These are phyloP conservation scores for Heliconius nattereri DNA, from an alignment of 1,140 invertebrate genomes.

Conservation along the genomic window DNA sequence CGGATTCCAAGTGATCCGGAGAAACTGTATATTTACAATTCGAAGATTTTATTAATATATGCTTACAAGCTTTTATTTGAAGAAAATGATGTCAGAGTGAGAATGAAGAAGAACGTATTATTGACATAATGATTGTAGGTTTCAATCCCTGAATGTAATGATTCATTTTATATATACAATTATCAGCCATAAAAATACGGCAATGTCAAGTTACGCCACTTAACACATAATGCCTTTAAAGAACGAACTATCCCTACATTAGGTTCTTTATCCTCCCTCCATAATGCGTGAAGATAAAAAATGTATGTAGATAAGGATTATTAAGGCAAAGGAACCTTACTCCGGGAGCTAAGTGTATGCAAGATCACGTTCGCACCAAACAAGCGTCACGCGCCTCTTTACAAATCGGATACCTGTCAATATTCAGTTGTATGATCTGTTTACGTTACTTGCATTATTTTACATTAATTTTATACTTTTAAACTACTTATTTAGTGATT, in stretches of 20 bases:
- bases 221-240: not conserved
- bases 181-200: not conserved
- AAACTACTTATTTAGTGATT: not conserved
- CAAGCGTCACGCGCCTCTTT: conserved; percentile 16
- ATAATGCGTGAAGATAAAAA: conserved; percentile 6
- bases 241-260: not conserved
- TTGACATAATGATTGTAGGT: too few relatives aligned
- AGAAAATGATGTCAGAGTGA: not conserved
- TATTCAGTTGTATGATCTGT: not conserved
- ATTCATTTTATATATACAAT: not conserved
- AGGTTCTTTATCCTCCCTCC: not conserved
- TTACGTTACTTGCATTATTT: not conserved
- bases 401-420: conserved; percentile 21
- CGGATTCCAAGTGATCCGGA: conserved; percentile 1
- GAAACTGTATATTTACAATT: not conserved
- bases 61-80: not conserved
- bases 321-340: not conserved
- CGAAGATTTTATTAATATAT: conserved; percentile 9
- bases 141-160: too few relatives aligned
- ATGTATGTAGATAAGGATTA: conserved; percentile 13
- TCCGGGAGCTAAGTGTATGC: not conserved
- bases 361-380: conserved; percentile 11
- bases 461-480: too few relatives aligned
- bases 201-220: not conserved
- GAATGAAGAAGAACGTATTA: too few relatives aligned